Base-by-base conservation (phyloP, 2,113 vertebrate species). In the Cromileptes altivelis region DNA sequence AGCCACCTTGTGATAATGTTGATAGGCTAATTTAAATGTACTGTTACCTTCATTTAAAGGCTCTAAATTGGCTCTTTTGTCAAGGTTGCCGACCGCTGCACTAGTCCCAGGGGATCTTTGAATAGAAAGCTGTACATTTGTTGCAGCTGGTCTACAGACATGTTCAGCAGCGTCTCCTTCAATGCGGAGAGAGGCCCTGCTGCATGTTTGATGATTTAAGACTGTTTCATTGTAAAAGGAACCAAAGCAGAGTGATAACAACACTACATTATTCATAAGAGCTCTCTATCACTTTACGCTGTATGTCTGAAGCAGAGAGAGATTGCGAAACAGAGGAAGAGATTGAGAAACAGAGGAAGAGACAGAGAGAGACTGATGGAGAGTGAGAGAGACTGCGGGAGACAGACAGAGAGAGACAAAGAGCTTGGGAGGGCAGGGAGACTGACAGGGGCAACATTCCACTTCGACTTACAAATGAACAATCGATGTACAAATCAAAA, bases 201-300 rank as follows among this genome's bases (percentile, higher is more conserved):
- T 94, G 91, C 90, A 93, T 91, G 82, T 92, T 92, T 93, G 88
- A 93, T 91, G 86, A 80, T 88, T 90, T 91, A 92, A 83, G 91
- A 87, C 87, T 70, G 64, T 86, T 94, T 91, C 85, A 91, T 91
- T 93, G 91, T 94, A 87, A 93, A 93, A 92, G 86, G 78, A 88
- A 88, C 77, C 70, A 50, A 73, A 85, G 86, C 65, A 42, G 76
- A 58, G 0, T n/a, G 70, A 55, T 62, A 92, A 86, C 70, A 84
- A 88, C 76, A 78, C 45, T 85, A 45, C 82, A 92, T 84, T 62
- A 91, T 60, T 50, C 58, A 93, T 91, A 79, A 0, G 9, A 27
- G 27, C 64, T 37, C 65, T 88, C 81, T 62, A 75, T 86, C 81
- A 81, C 84, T 78, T 80, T 49, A 85, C 82, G 81, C 78, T 73